Conservation (phyloP, 1,140 invertebrate genomes). For the Zaprionus inermis region DNA sequence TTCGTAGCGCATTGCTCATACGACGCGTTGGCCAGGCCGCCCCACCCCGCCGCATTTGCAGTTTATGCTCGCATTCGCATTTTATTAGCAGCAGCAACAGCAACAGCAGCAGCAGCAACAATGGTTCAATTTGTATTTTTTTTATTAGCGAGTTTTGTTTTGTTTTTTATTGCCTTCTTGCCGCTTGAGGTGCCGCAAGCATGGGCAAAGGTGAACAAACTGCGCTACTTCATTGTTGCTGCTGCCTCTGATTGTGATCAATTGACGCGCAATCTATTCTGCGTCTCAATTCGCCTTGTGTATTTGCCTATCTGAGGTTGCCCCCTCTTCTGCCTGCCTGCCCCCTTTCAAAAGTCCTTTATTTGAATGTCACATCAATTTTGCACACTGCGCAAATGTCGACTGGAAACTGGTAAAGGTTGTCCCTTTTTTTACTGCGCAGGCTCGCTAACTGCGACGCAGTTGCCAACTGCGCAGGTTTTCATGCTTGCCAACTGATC, state of each 20-base stretch:
- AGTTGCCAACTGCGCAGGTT: slow-evolving; percentile 69
- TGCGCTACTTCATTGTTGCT: slow-evolving; percentile 31
- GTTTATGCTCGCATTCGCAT: slow-evolving; percentile 57
- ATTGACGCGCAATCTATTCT: slow-evolving; percentile 50
- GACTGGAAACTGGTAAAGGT: background rate
- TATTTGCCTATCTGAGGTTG: slow-evolving; percentile 78
- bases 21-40: slow-evolving; percentile 55
- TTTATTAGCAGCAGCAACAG: slow-evolving; percentile 66
- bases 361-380: slow-evolving; percentile 71
- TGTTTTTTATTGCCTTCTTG: slow-evolving; percentile 43
- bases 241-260: slow-evolving; percentile 44
- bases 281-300: too few relatives aligned
- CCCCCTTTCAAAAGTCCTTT: slow-evolving; percentile 49
- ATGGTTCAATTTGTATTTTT: slow-evolving; percentile 74
- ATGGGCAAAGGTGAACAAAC: slow-evolving; percentile 70
- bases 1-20: slow-evolving; percentile 62
- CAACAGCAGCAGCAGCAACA: slow-evolving; percentile 53
- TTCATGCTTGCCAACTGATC: slow-evolving; percentile 12
- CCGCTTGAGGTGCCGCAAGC: slow-evolving; percentile 60
- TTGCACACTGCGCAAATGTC: slow-evolving; percentile 24
- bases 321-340: background rate
- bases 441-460: slow-evolving; percentile 52
- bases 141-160: slow-evolving; percentile 56
- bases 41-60: background rate
- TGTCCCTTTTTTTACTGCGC: slow-evolving; percentile 43